phyloP scores from a whole-genome alignment of 2,888 invertebrate species.

The Agrochola lota region DNA sequence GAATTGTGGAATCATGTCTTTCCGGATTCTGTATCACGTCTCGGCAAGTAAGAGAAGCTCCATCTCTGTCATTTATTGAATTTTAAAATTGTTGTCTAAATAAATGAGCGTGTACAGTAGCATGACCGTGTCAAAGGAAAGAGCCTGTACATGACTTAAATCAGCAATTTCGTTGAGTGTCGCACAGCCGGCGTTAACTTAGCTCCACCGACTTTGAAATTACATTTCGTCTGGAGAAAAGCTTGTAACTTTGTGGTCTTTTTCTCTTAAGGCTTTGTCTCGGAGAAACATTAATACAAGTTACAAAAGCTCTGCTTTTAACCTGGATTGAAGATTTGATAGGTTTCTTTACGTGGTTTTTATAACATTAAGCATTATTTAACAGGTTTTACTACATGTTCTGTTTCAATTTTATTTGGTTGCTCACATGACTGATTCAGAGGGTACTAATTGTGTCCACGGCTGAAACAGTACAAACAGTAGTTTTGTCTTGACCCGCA shows the following conservation, averaged over 20 bases:
- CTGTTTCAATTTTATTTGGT: conserved; percentile 19
- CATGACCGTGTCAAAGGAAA: conserved; percentile 70
- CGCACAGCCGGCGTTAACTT: conserved; percentile 76
- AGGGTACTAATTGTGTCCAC: conserved; percentile 38
- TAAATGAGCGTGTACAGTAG: conserved; percentile 59
- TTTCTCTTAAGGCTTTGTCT: conserved; percentile 74
- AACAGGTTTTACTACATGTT: background rate
- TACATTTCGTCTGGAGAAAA: conserved; percentile 76
- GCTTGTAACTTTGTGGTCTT: conserved; percentile 77
- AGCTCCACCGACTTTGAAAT: conserved; percentile 78
- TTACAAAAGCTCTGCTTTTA: conserved; percentile 71
- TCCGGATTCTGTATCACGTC: conserved; percentile 58
- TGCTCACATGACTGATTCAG: conserved; percentile 42
- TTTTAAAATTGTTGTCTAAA: conserved; percentile 52
- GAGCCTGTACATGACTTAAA: conserved; percentile 73
- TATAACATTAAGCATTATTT: conserved; percentile 19
- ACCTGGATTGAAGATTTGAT: conserved; percentile 64
- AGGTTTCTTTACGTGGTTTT: conserved; percentile 39
- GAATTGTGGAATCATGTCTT: conserved; percentile 67
- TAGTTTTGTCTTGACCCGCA: conserved; percentile 69
- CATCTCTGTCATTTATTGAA: conserved; percentile 29
- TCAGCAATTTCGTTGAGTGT: conserved; percentile 81
- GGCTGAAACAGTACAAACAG: conserved; percentile 64
- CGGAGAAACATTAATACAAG: conserved; percentile 59
- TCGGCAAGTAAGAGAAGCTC: conserved; percentile 32